Evolutionary conservation across 2,113 vertebrate species (phyloP), one percentile per base, ranked within the genome.

Genomic region (Microcebus tavaratra): DNA sequence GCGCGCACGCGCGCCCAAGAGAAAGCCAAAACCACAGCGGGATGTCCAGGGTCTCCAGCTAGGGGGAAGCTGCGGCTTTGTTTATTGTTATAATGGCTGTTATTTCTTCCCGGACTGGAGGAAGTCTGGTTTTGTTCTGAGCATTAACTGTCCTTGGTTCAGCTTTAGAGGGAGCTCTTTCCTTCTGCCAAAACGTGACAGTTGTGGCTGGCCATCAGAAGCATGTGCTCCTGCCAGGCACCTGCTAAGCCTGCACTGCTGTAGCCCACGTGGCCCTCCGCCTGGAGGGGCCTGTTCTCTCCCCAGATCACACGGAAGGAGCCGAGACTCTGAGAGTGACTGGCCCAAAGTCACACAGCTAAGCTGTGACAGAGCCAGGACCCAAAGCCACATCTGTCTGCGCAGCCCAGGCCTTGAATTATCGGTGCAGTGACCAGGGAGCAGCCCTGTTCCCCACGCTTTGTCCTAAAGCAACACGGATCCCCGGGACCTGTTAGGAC

Each of bases 271-370:
- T 8, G 27, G 17, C 5, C 68, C 23, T 25, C 61, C 0, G 1
- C 50, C 0, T 0, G 11, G 7, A 21, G 34, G 6, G 17, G 36
- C 21, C 25, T 12, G 5, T 65, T 34, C 12, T n/a, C 39, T 12
- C 34, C 65, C 68, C 50, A 13, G 42, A 29, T 81, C 73, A 13
- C 72, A 3, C 67, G 57, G 68, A 63, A 72, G 65, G 55, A 73
- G 14, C 7, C 0, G 0, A 12, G 25, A 0, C 13, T 57, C 88
- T 17, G 55, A 42, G 34, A 76, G 67, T 1, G 6, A 67, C 65
- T n/a, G 36, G 20, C 25, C 73, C 70, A 29, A 13, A 73, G 63
- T 13, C 88, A 53, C 59, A 13, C 31, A 36, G 45, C 18, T 11
- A 17, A 9, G 27, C 20, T 2, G 5, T 1, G 21, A 29, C 1